A percentile compares a stretch with the other conserved stretches of the same genome.
These are phyloP conservation scores for Thelaira solivaga DNA, from an alignment of 2,888 invertebrate species.

Conservation along the genomic window DNA sequence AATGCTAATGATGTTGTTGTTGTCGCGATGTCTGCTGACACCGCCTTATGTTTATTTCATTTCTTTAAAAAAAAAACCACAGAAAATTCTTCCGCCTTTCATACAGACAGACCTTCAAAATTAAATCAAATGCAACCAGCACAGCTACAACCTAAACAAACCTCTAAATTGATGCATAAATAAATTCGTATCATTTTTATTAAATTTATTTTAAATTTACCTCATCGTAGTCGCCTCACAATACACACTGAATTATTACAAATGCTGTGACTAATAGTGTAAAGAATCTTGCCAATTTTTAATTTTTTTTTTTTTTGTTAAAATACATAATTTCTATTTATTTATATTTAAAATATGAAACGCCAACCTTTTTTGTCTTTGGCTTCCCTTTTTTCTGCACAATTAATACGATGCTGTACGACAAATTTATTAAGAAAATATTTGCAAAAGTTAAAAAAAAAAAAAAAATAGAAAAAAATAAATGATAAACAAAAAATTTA, in stretches of 20 bases:
- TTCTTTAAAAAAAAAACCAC: no score
- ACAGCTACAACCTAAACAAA: background rate
- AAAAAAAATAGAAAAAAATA: no score
- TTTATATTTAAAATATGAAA: slow-evolving; percentile 36
- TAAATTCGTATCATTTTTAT: slow-evolving; percentile 32
- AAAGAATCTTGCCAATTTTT: slow-evolving; percentile 51
- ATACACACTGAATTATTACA: background rate
- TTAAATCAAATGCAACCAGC: slow-evolving; percentile 13
- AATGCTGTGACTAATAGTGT: slow-evolving; percentile 48
- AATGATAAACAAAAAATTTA: background rate
- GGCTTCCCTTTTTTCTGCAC: background rate
- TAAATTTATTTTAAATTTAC: slow-evolving; percentile 20
- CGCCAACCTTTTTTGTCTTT: slow-evolving; percentile 50
- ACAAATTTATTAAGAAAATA: background rate
- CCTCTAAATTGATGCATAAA: slow-evolving; percentile 29
- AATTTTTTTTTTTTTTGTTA: background rate
- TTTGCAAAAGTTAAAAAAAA: no score
- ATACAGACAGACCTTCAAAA: slow-evolving; percentile 47
- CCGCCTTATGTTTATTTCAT: slow-evolving; percentile 29
- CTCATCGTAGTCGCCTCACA: no score
- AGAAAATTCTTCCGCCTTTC: slow-evolving; percentile 57
- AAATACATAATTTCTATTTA: no score
- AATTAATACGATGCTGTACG: no score
- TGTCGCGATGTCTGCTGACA: slow-evolving; percentile 45
- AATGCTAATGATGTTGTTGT: slow-evolving; percentile 7